Base-by-base conservation (phyloP, 2,797 vertebrate species). In the Melanotaenia parkinsoni region DNA sequence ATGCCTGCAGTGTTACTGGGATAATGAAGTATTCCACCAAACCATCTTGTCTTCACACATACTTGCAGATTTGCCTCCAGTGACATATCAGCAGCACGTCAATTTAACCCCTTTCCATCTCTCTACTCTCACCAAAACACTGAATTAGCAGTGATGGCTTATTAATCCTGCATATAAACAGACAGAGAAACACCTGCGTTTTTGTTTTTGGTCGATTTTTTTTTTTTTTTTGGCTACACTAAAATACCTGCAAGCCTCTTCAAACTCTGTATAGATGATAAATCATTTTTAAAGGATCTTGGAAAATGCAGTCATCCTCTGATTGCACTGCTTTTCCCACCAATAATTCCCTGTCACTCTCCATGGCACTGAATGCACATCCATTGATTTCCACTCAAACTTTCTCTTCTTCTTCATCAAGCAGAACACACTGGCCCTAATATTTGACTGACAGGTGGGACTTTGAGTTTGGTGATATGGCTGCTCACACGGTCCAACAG, bases 331-430 rank as follows among this genome's bases (percentile, higher is more conserved):
- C 38, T 59, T 67, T 22, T 28, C 9, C 4, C 51, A 9, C 14
- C 45, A 56, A 56, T 67, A 74, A 54, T 58, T 60, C 50, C 61
- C 59, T 14, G 26, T 63, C 76, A 65, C 35, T 81, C 45, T 20
- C 62, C 56, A 58, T 45, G 30, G 3, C 33, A 35, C 75, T 58
- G 20, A 54, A 20, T 37, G 63, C 13, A 1, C 54, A 35, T 20
- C 53, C 56, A 79, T 58, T 63, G 59, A 74, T 80, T 78, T 77
- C 61, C 16, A 38, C 56, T 82, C 64, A 63, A 33, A 71, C 30
- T 50, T 33, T 54, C n/a, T 24, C 53, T 45, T 66, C 32, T 64
- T 40, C 59, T 68, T 61, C 30, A 18, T 22, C 43, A 57, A 64
- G 59, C 40, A 33, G 16, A 58, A 18, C 32, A 69, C 50, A 12